A percentile compares a stretch with the other conserved stretches of the same genome.
phyloP scores from a whole-genome alignment of 2,113 vertebrate genomes.

The Balaeniceps rex region DNA sequence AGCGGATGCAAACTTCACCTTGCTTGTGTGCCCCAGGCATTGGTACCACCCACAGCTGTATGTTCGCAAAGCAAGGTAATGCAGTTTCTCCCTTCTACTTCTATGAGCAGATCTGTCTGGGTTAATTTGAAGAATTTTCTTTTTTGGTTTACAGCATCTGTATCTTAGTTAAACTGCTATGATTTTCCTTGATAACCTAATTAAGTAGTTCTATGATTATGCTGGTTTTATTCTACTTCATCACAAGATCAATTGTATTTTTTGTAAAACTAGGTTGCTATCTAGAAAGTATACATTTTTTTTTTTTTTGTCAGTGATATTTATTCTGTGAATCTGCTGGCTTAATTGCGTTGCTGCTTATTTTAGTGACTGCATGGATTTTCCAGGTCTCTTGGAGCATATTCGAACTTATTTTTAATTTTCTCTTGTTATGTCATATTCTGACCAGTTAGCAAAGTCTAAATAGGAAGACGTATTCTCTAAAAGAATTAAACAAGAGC shows the following conservation, averaged over 20 bases:
- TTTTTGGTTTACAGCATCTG: background rate
- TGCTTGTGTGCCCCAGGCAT: conserved; percentile 75
- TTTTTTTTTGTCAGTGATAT: background rate
- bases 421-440: background rate
- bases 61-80: conserved; percentile 84
- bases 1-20: conserved; percentile 9
- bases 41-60: conserved; percentile 68
- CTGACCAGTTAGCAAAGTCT: background rate
- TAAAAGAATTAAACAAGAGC: background rate
- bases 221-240: background rate
- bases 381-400: background rate
- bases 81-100: background rate
- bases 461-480: background rate
- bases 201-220: background rate
- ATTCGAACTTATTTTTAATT: background rate
- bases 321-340: background rate
- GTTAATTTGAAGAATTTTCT: background rate
- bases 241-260: background rate
- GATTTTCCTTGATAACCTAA: background rate
- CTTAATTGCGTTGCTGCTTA: background rate
- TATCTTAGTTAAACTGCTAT: background rate
- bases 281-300: background rate
- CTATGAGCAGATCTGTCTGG: background rate
- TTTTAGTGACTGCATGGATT: background rate
- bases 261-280: background rate